phyloP scores from a whole-genome alignment of 2,888 invertebrate genomes.

The Melanophora roralis region DNA sequence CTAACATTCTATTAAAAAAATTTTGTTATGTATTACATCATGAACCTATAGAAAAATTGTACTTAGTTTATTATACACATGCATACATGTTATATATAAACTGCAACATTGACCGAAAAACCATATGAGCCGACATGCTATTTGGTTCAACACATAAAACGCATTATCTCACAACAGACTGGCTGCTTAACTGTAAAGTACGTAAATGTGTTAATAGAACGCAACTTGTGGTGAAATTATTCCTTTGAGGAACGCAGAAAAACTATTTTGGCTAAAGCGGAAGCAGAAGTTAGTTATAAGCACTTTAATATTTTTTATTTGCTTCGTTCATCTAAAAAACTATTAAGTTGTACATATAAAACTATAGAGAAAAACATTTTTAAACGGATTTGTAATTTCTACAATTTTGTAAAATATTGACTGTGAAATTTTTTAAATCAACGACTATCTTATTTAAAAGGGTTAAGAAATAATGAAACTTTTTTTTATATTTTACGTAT shows the following conservation, averaged over 20 bases:
- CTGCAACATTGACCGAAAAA: conserved; percentile 24
- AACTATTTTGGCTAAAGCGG: no score
- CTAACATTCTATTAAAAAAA: no score
- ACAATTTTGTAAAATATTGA: no score
- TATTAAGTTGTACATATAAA: no score
- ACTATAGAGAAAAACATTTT: no score
- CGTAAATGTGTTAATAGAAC: background rate
- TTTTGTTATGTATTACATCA: no score
- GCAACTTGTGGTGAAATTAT: background rate
- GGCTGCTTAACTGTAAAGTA: background rate
- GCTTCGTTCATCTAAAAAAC: no score
- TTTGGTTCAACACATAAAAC: conserved; percentile 33
- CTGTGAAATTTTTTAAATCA: background rate
- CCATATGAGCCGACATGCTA: conserved; percentile 14
- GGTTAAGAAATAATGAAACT: conserved; percentile 18
- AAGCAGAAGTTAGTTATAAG: no score
- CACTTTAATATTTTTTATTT: no score
- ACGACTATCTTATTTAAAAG: background rate
- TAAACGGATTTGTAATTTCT: no score
- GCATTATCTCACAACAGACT: conserved; percentile 1
- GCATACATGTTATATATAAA: background rate
- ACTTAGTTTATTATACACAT: no score
- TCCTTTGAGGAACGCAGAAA: background rate
- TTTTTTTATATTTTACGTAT: background rate
- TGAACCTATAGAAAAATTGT: no score